A percentile compares a stretch with the other conserved stretches of the same genome.
Evolutionary conservation across 2,888 invertebrate genomes (phyloP).

Genomic region (Brachyopa scutellaris): DNA sequence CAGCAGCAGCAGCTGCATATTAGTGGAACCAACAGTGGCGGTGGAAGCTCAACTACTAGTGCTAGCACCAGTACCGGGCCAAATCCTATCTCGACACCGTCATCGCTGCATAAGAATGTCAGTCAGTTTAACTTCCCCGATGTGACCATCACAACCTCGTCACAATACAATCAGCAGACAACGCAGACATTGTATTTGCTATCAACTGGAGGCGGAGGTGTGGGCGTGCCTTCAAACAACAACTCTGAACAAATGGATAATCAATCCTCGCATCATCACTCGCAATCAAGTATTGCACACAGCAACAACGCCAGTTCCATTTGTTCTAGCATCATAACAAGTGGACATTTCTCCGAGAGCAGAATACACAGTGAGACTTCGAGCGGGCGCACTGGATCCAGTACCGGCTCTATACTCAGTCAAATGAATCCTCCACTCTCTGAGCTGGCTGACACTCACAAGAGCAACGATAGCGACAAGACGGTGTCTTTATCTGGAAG

Average conservation of each 20-base stretch:
- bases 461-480: conserved; percentile 87
- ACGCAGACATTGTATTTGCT: conserved; percentile 78
- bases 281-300: conserved; percentile 65
- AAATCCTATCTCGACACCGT: conserved; percentile 77
- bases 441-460: conserved; percentile 83
- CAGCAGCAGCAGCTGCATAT: conserved; percentile 81
- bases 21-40: conserved; percentile 73
- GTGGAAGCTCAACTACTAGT: conserved; percentile 73
- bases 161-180: conserved; percentile 70
- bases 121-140: conserved; percentile 82
- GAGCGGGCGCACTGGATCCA: conserved; percentile 44
- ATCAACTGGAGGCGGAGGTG: conserved; percentile 70
- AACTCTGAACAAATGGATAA: conserved; percentile 57
- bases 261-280: conserved; percentile 58
- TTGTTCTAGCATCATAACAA: conserved; percentile 47
- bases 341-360: conserved; percentile 49
- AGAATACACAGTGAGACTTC: conserved; percentile 57
- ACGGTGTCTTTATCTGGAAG: conserved; percentile 88
- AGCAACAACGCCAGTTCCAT: conserved; percentile 58
- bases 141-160: conserved; percentile 78
- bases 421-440: conserved; percentile 77
- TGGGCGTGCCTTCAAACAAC: conserved; percentile 31
- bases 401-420: conserved; percentile 53
- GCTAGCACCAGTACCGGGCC: conserved; percentile 71
- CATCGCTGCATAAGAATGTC: conserved; percentile 78